Percentiles rank a stretch among this genome's conserved stretches.
Conservation (phyloP, 1,140 invertebrate genomes). For the Drosophila nannoptera region DNA sequence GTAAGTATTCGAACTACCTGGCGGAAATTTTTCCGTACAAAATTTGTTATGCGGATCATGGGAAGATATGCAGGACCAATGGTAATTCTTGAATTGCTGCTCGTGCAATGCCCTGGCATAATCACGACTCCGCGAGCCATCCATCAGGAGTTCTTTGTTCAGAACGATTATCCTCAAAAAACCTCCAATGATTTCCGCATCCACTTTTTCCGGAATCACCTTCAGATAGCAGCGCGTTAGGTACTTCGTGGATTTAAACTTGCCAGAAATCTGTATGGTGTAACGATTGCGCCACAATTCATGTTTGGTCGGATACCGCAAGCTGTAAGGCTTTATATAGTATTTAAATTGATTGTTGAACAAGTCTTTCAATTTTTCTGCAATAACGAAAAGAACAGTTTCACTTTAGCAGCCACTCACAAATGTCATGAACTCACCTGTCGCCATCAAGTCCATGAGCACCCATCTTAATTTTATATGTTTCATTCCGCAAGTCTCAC, state of each 20-base stretch:
- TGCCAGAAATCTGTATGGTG: constrained; percentile 15
- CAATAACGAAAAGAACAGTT: not conserved
- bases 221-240: constrained; percentile 43
- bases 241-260: not conserved
- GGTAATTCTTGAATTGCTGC: constrained; percentile 31
- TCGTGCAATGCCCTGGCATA: constrained; percentile 15
- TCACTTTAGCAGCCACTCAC: not conserved
- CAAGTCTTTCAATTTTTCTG: not conserved
- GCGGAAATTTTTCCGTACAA: not conserved
- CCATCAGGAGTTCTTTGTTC: not conserved
- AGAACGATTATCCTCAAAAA: not conserved
- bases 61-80: constrained; percentile 39
- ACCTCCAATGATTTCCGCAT: constrained; percentile 43
- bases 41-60: not conserved
- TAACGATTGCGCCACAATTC: constrained; percentile 25
- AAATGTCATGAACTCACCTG: not conserved
- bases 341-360: too few relatives aligned
- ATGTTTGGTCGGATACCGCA: not conserved
- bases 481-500: not conserved
- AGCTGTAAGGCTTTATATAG: constrained; percentile 7
- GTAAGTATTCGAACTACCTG: not conserved
- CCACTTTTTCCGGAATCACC: not conserved
- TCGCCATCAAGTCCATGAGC: not conserved
- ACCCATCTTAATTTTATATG: not conserved
- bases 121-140: constrained; percentile 47